phyloP scores from a whole-genome alignment of 2,113 vertebrate species.

The Hyaena hyaena region DNA sequence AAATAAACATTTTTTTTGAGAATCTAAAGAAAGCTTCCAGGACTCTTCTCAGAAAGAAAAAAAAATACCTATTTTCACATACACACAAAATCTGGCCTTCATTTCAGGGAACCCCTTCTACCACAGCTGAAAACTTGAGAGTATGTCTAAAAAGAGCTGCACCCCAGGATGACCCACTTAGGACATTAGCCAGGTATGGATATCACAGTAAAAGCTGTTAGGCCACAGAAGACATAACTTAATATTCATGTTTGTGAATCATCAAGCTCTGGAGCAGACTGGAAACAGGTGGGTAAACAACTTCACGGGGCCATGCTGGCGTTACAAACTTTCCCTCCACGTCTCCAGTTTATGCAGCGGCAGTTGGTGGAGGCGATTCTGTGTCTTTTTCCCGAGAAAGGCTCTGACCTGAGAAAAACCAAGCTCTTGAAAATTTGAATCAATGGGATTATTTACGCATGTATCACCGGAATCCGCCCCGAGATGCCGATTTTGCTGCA shows the following conservation, averaged over 20 bases:
- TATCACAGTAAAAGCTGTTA: background rate
- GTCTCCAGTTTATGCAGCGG: background rate
- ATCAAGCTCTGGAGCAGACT: background rate
- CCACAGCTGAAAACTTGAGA: background rate
- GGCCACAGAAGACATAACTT: background rate
- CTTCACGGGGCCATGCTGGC: rapidly evolving
- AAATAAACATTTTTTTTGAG: background rate
- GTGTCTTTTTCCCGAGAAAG: constrained; percentile 75
- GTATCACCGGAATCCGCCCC: constrained; percentile 77
- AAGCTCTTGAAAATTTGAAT: constrained; percentile 67
- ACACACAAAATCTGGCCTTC: background rate
- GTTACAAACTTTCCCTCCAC: background rate
- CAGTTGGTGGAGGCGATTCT: constrained; percentile 47
- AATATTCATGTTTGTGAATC: background rate
- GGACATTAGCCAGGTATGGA: background rate
- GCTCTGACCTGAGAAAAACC: constrained; percentile 75
- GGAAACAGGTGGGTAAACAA: constrained; percentile 67
- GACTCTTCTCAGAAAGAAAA: background rate
- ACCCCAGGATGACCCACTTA: background rate
- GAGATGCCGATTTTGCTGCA: constrained; percentile 81
- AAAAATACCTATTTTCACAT: background rate
- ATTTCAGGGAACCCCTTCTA: background rate
- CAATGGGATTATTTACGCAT: constrained; percentile 82
- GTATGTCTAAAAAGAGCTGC: background rate
- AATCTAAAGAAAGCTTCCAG: background rate